Percentiles rank a stretch among this genome's conserved stretches.
These are phyloP conservation scores for Pseudomyrmex flavicornis DNA, from an alignment of 1,140 invertebrate genomes.

Conservation along the genomic window DNA sequence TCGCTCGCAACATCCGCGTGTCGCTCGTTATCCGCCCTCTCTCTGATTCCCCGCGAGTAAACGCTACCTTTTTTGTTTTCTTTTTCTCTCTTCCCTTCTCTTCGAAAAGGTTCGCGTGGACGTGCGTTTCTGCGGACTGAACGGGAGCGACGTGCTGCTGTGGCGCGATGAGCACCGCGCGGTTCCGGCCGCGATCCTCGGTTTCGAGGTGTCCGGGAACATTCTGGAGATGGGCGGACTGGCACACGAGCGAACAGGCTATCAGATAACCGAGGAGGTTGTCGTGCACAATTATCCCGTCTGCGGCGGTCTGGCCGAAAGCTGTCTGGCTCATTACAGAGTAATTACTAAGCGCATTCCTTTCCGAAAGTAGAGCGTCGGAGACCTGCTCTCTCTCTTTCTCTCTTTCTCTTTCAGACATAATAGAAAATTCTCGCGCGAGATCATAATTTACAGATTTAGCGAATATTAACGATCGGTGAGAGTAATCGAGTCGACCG, in stretches of 20 bases:
- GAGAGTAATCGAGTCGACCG: slow-evolving; percentile 13
- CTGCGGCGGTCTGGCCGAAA: slow-evolving; percentile 53
- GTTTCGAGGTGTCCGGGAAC: slow-evolving; percentile 50
- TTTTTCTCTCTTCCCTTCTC: not conserved
- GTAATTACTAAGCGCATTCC: slow-evolving; percentile 3
- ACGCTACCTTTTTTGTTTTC: not conserved
- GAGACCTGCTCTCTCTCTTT: not conserved
- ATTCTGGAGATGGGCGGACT: slow-evolving; percentile 62
- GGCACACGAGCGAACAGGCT: slow-evolving; percentile 45
- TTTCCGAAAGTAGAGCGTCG: not conserved
- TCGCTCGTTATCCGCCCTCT: not conserved
- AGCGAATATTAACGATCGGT: too few species aligned
- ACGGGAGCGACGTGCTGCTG: slow-evolving; percentile 35
- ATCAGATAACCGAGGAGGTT: slow-evolving; percentile 55
- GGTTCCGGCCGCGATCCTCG: slow-evolving; percentile 27
- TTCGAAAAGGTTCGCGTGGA: slow-evolving; percentile 54
- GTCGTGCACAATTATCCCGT: slow-evolving; percentile 57
- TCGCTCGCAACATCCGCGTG: not conserved
- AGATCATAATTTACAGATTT: too few species aligned
- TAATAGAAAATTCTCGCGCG: not conserved
- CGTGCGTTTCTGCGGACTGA: slow-evolving; percentile 55
- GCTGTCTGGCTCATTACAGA: slow-evolving; percentile 52
- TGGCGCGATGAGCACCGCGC: slow-evolving; percentile 41
- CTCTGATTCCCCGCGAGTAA: not conserved
- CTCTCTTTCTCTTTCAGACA: too few species aligned